Evolutionary conservation across 2,113 vertebrate genomes (phyloP), one percentile per base, ranked within the genome.

Genomic region (Perca schrenkii): DNA sequence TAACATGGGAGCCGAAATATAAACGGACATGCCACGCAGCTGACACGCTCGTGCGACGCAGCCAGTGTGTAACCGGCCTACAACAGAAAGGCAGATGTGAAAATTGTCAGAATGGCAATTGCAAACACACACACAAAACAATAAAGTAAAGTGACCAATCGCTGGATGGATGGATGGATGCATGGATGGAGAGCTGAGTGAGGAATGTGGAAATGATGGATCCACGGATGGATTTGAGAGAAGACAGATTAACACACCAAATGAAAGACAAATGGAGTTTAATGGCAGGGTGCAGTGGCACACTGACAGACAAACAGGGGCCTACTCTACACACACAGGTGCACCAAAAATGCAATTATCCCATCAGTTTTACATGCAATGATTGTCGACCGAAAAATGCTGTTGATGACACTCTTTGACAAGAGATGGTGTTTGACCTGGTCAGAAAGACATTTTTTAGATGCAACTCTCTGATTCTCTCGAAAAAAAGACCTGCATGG

Each of bases 201-300:
- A 74, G n/a, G 61, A 72, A 65, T 65, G 66, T 77, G 66, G 40
- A 88, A 64, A 70, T 31, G 15, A 58, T 64, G 62, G 78, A 53
- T 77, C 47, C 67, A 63, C 2, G 14, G 40, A 77, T 79, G 52
- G 54, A 82, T 53, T 53, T 53, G 8, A 80, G 22, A 80, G 70
- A 79, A 54, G 62, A 66, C 68, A 81, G 68, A 79, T 83, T 77
- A 79, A 71, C 65, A 76, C n/a, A 28, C 6, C 28, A 28, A 74
- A 74, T 83, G 65, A 88, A 78, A 88, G 86, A 82, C 3, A 2
- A 66, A 80, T 62, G 34, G 40, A 53, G 46, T 74, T 74, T 52
- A 57, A 77, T 60, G 64, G 61, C 72, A 77, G 77, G 74, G 67
- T 80, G 40, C 61, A 13, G 25, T 61, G 63, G 47, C 46, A 67